A percentile compares a stretch with the other conserved stretches of the same genome.
Evolutionary conservation across 2,113 vertebrate species (phyloP).

Genomic region (Pycnonotus jocosus): DNA sequence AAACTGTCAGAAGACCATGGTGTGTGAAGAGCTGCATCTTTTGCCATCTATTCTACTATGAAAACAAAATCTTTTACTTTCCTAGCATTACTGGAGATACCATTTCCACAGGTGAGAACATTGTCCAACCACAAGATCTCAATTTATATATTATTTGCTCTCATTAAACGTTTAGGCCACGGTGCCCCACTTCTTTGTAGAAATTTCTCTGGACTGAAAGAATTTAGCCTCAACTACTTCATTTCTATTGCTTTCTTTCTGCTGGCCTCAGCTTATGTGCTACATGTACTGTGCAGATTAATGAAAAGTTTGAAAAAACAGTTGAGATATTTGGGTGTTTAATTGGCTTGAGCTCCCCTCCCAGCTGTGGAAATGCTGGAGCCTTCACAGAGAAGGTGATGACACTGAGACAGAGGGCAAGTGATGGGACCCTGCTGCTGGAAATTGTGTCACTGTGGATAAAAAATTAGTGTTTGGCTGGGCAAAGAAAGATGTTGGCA

Average conservation of each 20-base stretch:
- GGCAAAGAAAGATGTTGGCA: neutral
- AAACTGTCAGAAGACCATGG: neutral
- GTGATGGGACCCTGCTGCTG: neutral
- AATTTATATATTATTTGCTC: neutral
- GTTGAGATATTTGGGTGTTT: neutral
- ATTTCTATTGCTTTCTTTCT: neutral
- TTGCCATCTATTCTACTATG: neutral
- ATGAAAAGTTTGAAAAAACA: neutral
- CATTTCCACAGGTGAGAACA: neutral
- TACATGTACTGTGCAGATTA: neutral
- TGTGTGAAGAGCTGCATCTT: neutral
- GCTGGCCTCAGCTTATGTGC: neutral
- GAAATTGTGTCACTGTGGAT: neutral
- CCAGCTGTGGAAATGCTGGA: neutral
- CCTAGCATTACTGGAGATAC: neutral
- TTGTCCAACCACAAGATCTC: neutral
- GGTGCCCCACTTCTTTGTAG: neutral
- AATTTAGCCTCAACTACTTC: neutral
- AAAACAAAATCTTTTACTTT: neutral
- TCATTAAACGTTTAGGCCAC: neutral
- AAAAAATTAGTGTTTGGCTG: neutral
- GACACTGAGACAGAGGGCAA: neutral
- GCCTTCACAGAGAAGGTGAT: neutral
- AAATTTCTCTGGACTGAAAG: neutral
- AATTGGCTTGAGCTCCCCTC: neutral